phyloP scores from a whole-genome alignment of 2,888 invertebrate genomes.

The Congeria kusceri region DNA sequence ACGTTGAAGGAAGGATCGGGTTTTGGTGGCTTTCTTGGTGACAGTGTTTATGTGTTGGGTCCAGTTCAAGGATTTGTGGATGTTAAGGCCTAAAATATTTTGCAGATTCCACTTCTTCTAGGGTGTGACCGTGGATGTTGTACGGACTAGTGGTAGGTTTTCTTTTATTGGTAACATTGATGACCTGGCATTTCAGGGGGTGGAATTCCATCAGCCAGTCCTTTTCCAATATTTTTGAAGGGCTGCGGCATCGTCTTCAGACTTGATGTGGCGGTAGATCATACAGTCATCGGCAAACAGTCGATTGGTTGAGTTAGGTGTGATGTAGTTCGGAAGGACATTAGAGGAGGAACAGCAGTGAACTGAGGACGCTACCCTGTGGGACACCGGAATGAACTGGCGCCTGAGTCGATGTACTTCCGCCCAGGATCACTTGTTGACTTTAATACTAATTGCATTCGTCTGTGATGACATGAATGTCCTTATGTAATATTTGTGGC shows the following conservation, averaged over 20 bases:
- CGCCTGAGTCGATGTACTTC: neutral
- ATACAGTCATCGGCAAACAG: constrained; percentile 11
- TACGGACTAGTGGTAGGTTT: neutral
- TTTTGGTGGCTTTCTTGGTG: constrained; percentile 1
- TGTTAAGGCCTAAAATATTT: neutral
- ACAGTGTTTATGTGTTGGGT: neutral
- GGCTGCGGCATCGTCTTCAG: neutral
- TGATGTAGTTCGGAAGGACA: neutral
- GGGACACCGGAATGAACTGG: constrained; percentile 3
- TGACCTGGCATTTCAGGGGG: neutral
- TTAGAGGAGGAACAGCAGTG: constrained; percentile 1
- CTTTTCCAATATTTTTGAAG: neutral
- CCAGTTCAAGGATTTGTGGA: neutral
- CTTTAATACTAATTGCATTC: no score
- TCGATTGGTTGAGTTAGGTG: neutral
- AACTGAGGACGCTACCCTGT: constrained; percentile 5
- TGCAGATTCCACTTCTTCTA: neutral
- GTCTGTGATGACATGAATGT: no score
- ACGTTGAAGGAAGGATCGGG: neutral
- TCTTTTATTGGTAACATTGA: no score
- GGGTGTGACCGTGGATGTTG: neutral
- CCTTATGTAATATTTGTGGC: no score
- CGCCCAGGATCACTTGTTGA: constrained; percentile 6
- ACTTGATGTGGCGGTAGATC: neutral
- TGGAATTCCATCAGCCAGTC: neutral